Evolutionary conservation across 1,140 invertebrate genomes (phyloP).

Genomic region (Listronotus bonariensis): DNA sequence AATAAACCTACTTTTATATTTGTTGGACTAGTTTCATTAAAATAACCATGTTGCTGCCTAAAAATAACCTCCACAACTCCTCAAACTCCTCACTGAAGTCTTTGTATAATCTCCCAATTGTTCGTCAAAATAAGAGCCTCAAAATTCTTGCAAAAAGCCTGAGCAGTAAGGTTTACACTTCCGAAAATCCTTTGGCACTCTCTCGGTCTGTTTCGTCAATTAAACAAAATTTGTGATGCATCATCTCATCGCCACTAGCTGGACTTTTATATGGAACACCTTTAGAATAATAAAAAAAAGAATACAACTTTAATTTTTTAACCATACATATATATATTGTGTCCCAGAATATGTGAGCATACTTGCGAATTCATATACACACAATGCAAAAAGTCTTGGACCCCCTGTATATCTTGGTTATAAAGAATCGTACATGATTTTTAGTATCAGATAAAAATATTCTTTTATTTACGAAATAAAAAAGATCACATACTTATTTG

Average conservation of each 20-base stretch:
- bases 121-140: slow-evolving; percentile 46
- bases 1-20: too few relatives aligned
- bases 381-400: too few relatives aligned
- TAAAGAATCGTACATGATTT: too few relatives aligned
- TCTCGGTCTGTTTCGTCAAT: slow-evolving; percentile 44
- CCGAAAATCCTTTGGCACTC: slow-evolving; percentile 45
- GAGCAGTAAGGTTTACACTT: slow-evolving; percentile 45
- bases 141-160: slow-evolving; percentile 45
- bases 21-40: too few relatives aligned
- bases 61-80: slow-evolving; percentile 40
- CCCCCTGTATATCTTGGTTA: too few relatives aligned
- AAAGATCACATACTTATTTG: too few relatives aligned
- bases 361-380: too few relatives aligned
- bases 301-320: slow-evolving; percentile 1
- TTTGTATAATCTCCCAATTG: slow-evolving; percentile 38
- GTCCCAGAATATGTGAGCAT: too few relatives aligned
- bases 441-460: too few relatives aligned
- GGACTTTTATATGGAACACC: slow-evolving; percentile 41
- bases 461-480: too few relatives aligned
- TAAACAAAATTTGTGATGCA: slow-evolving; percentile 51
- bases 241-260: slow-evolving; percentile 25
- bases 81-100: slow-evolving; percentile 47
- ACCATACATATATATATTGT: not conserved
- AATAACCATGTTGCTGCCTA: not conserved
- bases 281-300: slow-evolving; percentile 10